Evolutionary conservation across 2,797 vertebrate species (phyloP).

Genomic region (Sphaeramia orbicularis): DNA sequence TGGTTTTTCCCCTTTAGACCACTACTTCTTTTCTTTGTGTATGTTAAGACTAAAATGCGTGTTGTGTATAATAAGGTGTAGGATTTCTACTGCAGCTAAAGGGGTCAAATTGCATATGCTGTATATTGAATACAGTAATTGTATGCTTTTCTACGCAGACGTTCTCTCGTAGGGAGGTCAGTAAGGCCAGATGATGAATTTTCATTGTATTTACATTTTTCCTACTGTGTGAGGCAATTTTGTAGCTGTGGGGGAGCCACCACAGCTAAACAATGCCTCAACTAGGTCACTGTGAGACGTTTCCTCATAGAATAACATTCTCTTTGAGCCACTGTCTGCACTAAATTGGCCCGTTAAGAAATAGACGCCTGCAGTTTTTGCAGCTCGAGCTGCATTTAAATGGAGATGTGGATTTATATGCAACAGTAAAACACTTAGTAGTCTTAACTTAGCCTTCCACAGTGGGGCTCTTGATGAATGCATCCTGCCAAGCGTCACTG

Average conservation of each 20-base stretch:
- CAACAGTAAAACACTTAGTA: constrained; percentile 66
- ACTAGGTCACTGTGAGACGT: constrained; percentile 61
- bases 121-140: constrained; percentile 1
- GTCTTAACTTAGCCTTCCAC: constrained; percentile 62
- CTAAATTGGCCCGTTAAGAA: constrained; percentile 66
- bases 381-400: constrained; percentile 65
- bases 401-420: constrained; percentile 69
- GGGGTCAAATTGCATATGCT: not conserved
- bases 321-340: constrained; percentile 67
- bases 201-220: constrained; percentile 56
- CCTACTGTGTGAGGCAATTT: constrained; percentile 36
- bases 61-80: not conserved
- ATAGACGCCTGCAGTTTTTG: constrained; percentile 57
- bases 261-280: constrained; percentile 62
- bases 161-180: constrained; percentile 31
- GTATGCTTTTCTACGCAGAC: not conserved
- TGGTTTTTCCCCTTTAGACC: not conserved
- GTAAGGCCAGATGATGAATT: constrained; percentile 28
- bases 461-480: constrained; percentile 61
- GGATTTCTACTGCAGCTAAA: not conserved
- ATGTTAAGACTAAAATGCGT: not conserved
- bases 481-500: constrained; percentile 62
- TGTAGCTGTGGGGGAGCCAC: constrained; percentile 45
- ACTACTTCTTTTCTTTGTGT: not conserved
- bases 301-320: constrained; percentile 66